Percentiles rank a stretch among this genome's conserved stretches.
phyloP scores from a whole-genome alignment of 1,140 invertebrate species.

The Drosophila fuyamai region DNA sequence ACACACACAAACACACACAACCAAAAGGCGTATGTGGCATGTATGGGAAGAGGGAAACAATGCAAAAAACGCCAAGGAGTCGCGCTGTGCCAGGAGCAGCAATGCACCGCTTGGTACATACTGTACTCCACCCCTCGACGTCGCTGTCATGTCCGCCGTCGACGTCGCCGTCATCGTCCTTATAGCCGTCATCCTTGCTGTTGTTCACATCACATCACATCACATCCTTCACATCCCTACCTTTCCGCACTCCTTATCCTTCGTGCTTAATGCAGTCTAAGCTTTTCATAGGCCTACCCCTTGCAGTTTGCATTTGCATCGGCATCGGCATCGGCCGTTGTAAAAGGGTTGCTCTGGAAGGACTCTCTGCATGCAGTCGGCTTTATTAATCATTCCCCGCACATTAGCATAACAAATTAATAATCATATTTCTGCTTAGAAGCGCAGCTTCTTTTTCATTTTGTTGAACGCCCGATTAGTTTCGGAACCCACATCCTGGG shows the following conservation, averaged over 20 bases:
- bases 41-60: conserved; percentile 64
- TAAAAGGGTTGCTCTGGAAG: conserved; percentile 27
- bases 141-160: conserved; percentile 66
- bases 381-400: conserved; percentile 50
- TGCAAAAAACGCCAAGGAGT: conserved; percentile 74
- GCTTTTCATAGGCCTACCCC: conserved; percentile 76
- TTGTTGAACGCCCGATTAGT: conserved; percentile 3
- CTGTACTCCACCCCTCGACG: conserved; percentile 64
- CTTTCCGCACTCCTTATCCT: conserved; percentile 29
- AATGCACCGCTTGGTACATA: conserved; percentile 81
- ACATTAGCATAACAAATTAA: conserved; percentile 47
- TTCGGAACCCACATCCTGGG: background rate
- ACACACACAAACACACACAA: conserved; percentile 52
- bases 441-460: conserved; percentile 23
- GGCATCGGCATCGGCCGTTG: conserved; percentile 8
- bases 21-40: conserved; percentile 39
- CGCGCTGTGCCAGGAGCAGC: conserved; percentile 79
- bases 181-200: conserved; percentile 37
- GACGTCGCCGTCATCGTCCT: conserved; percentile 31
- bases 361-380: conserved; percentile 46
- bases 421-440: conserved; percentile 31
- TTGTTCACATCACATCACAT: conserved; percentile 23
- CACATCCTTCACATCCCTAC: conserved; percentile 26
- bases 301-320: conserved; percentile 34
- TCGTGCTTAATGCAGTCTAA: conserved; percentile 64